Evolutionary conservation across 2,113 vertebrate genomes (phyloP).

Genomic region (Aspidoscelis tigris): DNA sequence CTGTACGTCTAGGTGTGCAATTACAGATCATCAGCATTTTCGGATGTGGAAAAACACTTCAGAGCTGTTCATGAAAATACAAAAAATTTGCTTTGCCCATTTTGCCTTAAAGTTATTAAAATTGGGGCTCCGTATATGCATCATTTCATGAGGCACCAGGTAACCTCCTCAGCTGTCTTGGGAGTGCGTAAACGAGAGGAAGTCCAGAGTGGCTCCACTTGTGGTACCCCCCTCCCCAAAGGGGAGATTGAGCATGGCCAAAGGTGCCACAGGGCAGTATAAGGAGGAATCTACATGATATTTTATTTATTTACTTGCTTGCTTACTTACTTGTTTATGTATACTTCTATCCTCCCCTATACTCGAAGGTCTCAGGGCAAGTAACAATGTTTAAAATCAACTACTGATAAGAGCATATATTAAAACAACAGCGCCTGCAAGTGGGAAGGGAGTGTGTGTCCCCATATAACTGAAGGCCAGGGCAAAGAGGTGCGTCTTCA

Average conservation of each 20-base stretch:
- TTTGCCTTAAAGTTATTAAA: conserved; percentile 96
- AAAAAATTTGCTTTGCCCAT: conserved; percentile 94
- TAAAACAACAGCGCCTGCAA: too few species aligned
- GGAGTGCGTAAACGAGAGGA: not conserved
- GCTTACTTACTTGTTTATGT: too few species aligned
- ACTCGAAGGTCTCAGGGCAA: too few species aligned
- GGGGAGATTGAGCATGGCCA: too few species aligned
- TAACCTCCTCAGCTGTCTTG: conserved; percentile 61
- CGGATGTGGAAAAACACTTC: conserved; percentile 95
- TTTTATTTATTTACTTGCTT: too few species aligned
- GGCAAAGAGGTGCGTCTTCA: too few species aligned
- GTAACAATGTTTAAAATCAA: too few species aligned
- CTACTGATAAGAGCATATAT: too few species aligned
- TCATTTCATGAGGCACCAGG: conserved; percentile 98
- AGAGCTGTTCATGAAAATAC: conserved; percentile 93
- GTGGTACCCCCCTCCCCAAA: too few species aligned
- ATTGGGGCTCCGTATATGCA: conserved; percentile 93
- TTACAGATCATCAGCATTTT: conserved; percentile 94
- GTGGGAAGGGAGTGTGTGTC: too few species aligned
- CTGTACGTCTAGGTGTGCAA: conserved; percentile 86
- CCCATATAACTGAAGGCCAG: too few species aligned
- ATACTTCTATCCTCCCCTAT: too few species aligned
- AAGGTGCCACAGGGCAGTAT: not conserved
- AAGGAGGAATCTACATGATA: not conserved
- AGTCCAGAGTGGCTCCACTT: not conserved